Conservation (phyloP, 2,888 invertebrate genomes). For the Sinopyrophorus schimmeli region DNA sequence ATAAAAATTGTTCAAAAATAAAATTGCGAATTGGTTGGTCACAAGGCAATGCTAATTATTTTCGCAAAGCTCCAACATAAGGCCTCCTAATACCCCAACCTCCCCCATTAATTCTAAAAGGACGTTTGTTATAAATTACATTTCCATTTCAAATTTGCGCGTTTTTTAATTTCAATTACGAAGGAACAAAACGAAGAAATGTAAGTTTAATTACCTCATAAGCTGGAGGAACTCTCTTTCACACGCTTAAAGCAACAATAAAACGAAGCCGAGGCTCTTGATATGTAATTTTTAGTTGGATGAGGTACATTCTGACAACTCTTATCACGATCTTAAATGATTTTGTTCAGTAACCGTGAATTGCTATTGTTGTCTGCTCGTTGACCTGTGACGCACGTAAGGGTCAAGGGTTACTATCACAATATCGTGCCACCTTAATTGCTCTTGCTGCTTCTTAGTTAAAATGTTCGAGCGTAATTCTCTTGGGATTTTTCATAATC, state of each 20-base stretch:
- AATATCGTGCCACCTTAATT: slow-evolving; percentile 19
- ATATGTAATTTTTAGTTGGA: slow-evolving; percentile 24
- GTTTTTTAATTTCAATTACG: no score
- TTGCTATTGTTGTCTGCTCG: slow-evolving; percentile 42
- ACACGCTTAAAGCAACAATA: slow-evolving; percentile 23
- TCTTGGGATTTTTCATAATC: no score
- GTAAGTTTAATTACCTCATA: slow-evolving; percentile 10
- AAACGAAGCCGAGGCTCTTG: slow-evolving; percentile 19
- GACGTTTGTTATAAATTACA: no score
- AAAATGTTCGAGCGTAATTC: neutral
- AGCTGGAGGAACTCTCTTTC: slow-evolving; percentile 15
- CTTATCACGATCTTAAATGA: slow-evolving; percentile 41
- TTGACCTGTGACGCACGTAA: slow-evolving; percentile 39
- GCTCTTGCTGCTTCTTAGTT: neutral
- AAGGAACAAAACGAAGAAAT: no score
- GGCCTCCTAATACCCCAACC: no score
- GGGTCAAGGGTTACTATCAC: slow-evolving; percentile 42
- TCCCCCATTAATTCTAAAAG: no score
- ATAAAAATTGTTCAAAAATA: no score
- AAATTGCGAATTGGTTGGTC: no score
- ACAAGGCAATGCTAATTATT: no score
- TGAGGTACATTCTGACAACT: slow-evolving; percentile 24
- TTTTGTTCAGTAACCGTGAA: slow-evolving; percentile 42
- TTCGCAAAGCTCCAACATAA: no score
- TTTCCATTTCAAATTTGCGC: no score